Conservation (phyloP, 1,140 invertebrate genomes). For the Solen grandis region DNA sequence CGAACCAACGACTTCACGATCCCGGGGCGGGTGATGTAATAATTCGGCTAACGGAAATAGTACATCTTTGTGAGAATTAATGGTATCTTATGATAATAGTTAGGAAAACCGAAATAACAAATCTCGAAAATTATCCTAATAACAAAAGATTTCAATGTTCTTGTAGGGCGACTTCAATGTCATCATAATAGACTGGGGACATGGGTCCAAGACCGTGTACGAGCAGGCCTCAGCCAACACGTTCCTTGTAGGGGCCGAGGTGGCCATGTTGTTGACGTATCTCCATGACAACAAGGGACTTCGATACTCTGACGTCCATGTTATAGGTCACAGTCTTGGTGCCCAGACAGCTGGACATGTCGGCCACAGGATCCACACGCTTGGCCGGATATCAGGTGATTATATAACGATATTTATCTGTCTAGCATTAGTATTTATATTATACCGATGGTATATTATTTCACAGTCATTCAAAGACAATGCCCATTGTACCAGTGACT, state of each 20-base stretch:
- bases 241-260: constrained; percentile 92
- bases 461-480: too few species aligned
- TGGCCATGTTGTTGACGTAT: constrained; percentile 87
- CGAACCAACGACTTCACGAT: neutral
- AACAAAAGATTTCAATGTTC: neutral
- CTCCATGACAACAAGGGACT: constrained; percentile 46
- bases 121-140: neutral
- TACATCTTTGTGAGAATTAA: neutral
- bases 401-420: neutral
- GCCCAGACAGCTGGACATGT: constrained; percentile 94
- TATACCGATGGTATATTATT: neutral
- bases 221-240: constrained; percentile 95
- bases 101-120: too few species aligned
- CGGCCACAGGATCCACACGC: constrained; percentile 88
- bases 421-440: neutral
- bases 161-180: constrained; percentile 84
- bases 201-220: constrained; percentile 91
- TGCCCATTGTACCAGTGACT: too few species aligned
- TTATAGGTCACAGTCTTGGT: constrained; percentile 95
- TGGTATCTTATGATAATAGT: neutral
- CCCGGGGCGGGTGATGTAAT: neutral
- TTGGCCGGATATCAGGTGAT: constrained; percentile 86
- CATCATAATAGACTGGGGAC: constrained; percentile 96
- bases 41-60: neutral
- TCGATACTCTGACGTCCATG: constrained; percentile 82